These are phyloP conservation scores for Neopelma chrysocephalum DNA, from an alignment of 2,797 vertebrate genomes.

Conservation along the genomic window DNA sequence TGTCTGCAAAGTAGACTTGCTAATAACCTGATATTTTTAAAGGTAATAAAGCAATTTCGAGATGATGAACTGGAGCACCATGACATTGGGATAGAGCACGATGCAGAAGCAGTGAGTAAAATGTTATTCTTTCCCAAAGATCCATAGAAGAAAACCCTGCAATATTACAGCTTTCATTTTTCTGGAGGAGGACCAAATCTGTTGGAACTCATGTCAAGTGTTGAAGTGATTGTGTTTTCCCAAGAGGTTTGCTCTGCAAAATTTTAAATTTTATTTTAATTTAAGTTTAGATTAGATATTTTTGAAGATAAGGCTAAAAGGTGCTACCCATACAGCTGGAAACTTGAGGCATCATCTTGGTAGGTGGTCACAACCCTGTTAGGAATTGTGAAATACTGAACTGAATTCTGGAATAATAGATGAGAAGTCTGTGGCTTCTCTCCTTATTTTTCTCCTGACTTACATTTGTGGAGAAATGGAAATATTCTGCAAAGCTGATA, in stretches of 20 bases:
- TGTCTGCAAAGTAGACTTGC: neutral
- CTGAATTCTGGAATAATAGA: neutral
- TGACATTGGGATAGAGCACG: conserved; percentile 87
- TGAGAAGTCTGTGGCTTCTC: neutral
- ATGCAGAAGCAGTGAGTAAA: conserved; percentile 86
- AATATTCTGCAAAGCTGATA: neutral
- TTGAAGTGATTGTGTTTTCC: neutral
- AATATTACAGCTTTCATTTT: neutral
- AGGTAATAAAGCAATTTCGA: conserved; percentile 93
- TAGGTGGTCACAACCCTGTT: neutral
- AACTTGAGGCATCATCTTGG: neutral
- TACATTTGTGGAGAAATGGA: neutral
- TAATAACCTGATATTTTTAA: neutral
- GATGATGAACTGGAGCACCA: conserved; percentile 96
- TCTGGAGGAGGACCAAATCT: neutral
- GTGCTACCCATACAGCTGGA: neutral
- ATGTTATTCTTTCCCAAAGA: neutral
- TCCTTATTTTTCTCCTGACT: neutral
- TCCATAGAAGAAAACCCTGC: neutral
- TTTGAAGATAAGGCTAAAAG: neutral
- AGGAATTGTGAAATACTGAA: neutral
- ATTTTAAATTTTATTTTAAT: neutral
- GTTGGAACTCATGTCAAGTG: neutral
- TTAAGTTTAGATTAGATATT: neutral
- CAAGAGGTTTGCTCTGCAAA: neutral